Conservation (phyloP, 2,888 invertebrate species). For the Cheilosia vernalis region DNA sequence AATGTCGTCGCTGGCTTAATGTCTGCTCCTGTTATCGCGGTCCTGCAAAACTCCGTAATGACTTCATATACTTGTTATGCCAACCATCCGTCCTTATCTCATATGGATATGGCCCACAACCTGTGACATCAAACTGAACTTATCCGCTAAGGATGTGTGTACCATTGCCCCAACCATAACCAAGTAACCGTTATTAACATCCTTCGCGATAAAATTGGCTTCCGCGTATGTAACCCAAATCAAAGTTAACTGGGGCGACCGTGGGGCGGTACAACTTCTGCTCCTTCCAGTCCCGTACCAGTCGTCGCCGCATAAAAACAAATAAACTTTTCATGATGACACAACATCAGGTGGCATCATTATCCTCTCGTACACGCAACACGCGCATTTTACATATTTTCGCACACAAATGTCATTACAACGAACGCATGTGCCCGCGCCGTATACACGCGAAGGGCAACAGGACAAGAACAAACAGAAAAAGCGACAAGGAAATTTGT, state of each 20-base stretch:
- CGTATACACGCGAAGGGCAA: slow-evolving; percentile 13
- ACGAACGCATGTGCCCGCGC: slow-evolving; percentile 20
- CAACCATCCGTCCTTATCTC: slow-evolving; percentile 21
- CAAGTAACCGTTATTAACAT: slow-evolving; percentile 55
- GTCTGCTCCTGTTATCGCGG: slow-evolving; percentile 39
- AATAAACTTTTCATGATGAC: slow-evolving; percentile 56
- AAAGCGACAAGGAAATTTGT: slow-evolving; percentile 59
- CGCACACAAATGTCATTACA: slow-evolving; percentile 38
- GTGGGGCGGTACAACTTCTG: slow-evolving; percentile 1
- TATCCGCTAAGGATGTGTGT: slow-evolving; percentile 25
- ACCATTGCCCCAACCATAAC: slow-evolving; percentile 2
- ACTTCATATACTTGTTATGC: slow-evolving; percentile 45
- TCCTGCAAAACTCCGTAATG: slow-evolving; percentile 59
- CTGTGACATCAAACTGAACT: slow-evolving; percentile 41
- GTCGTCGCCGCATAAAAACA: slow-evolving; percentile 45
- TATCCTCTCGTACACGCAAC: neutral
- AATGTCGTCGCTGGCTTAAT: slow-evolving; percentile 40
- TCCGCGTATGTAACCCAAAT: slow-evolving; percentile 10
- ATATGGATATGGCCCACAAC: slow-evolving; percentile 1
- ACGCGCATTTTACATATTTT: slow-evolving; percentile 23
- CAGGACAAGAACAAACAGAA: neutral
- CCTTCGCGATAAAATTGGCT: slow-evolving; percentile 51
- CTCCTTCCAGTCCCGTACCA: slow-evolving; percentile 19
- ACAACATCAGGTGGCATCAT: slow-evolving; percentile 41
- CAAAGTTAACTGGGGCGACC: slow-evolving; percentile 3